Conservation (phyloP, 2,888 invertebrate species). For the Cremastinae sp. region DNA sequence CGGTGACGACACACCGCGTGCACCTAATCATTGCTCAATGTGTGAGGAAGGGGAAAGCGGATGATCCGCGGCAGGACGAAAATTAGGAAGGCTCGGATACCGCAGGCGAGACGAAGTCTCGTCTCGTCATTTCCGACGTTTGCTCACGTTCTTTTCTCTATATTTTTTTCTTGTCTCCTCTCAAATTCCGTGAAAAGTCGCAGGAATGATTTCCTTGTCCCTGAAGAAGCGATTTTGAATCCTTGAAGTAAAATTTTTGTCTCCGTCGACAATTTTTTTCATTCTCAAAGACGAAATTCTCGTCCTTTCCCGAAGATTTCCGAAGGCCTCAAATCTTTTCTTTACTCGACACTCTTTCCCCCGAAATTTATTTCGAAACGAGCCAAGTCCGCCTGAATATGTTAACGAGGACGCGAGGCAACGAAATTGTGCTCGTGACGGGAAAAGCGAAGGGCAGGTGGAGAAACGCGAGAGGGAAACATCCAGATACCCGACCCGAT, state of each 20-base stretch:
- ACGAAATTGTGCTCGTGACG: slow-evolving; percentile 36
- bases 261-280: neutral
- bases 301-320: neutral
- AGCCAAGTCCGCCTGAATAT: slow-evolving; percentile 28
- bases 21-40: slow-evolving; percentile 44
- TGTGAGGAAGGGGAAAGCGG: slow-evolving; percentile 20
- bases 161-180: slow-evolving; percentile 1
- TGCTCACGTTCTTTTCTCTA: slow-evolving; percentile 43
- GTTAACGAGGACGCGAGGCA: slow-evolving; percentile 36
- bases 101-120: slow-evolving; percentile 4
- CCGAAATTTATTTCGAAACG: slow-evolving; percentile 37
- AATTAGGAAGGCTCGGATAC: slow-evolving; percentile 36
- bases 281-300: neutral
- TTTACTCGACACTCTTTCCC: neutral
- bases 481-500: slow-evolving; percentile 29
- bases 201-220: slow-evolving; percentile 7
- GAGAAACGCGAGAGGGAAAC: slow-evolving; percentile 32
- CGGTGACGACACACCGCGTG: slow-evolving; percentile 11
- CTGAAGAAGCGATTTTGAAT: neutral
- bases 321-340: neutral
- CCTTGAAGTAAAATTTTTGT: neutral
- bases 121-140: slow-evolving; percentile 36
- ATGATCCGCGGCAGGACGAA: slow-evolving; percentile 42
- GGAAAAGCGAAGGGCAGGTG: slow-evolving; percentile 37
- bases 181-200: slow-evolving; percentile 11